phyloP scores from a whole-genome alignment of 2,888 invertebrate species.

The Schizaphis graminum region DNA sequence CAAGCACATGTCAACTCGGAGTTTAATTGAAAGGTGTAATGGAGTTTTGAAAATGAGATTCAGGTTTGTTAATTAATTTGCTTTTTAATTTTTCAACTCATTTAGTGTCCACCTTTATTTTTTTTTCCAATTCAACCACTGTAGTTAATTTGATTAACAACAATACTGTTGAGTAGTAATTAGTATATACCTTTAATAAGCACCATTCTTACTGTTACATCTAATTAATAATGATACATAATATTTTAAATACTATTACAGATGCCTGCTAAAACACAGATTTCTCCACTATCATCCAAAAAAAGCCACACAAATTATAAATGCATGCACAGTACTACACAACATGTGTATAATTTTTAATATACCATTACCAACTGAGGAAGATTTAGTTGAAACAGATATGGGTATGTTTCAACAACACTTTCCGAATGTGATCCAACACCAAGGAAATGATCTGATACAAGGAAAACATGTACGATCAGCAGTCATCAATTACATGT shows the following conservation, averaged over 20 bases:
- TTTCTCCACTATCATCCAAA: slow-evolving; percentile 10
- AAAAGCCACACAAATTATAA: slow-evolving; percentile 1
- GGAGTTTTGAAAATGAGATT: slow-evolving; percentile 54
- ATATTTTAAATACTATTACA: slow-evolving; percentile 17
- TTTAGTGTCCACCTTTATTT: no score
- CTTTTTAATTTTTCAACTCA: no score
- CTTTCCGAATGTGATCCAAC: neutral
- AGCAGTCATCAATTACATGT: slow-evolving; percentile 10
- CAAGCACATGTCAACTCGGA: neutral
- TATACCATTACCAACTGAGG: neutral
- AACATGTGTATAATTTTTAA: slow-evolving; percentile 10
- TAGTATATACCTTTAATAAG: neutral
- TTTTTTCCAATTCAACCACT: no score
- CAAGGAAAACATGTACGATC: neutral
- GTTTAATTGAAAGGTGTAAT: slow-evolving; percentile 44
- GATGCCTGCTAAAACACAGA: neutral
- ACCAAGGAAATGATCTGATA: neutral
- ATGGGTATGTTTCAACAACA: neutral
- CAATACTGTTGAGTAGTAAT: neutral
- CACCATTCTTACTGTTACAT: neutral
- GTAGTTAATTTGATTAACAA: neutral
- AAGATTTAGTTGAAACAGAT: neutral
- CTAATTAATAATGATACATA: neutral
- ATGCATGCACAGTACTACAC: slow-evolving; percentile 11
- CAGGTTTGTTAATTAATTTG: neutral